Evolutionary conservation across 2,113 vertebrate genomes (phyloP).

Genomic region (Anarrhichthys ocellatus): DNA sequence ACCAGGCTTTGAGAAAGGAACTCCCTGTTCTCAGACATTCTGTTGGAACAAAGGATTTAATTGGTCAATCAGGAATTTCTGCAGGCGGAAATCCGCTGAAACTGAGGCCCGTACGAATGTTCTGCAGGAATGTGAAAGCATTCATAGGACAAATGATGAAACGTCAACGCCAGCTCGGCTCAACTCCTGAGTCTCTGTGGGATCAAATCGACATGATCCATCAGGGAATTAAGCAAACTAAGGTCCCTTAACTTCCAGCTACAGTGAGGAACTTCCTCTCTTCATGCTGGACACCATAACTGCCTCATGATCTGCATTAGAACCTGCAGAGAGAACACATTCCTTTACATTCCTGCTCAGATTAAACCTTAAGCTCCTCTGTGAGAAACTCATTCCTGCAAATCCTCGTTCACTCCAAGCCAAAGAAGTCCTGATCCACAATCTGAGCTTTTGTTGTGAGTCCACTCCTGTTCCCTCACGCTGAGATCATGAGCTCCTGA

Average conservation of each 20-base stretch:
- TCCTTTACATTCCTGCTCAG: slow-evolving; percentile 54
- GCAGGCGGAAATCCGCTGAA: too few relatives aligned
- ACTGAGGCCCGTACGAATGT: too few relatives aligned
- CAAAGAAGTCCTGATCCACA: not conserved
- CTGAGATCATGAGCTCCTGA: slow-evolving; percentile 81
- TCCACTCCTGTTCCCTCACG: slow-evolving; percentile 61
- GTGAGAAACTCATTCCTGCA: not conserved
- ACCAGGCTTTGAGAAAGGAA: too few relatives aligned
- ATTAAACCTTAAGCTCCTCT: slow-evolving; percentile 52
- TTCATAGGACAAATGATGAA: too few relatives aligned
- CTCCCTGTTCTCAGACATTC: not conserved
- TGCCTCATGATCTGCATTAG: slow-evolving; percentile 33
- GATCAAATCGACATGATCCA: not conserved
- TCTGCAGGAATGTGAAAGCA: too few relatives aligned
- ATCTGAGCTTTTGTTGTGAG: slow-evolving; percentile 43
- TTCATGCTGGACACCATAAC: slow-evolving; percentile 17
- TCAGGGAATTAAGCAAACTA: too few relatives aligned
- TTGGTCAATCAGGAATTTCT: not conserved
- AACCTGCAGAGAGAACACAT: slow-evolving; percentile 30
- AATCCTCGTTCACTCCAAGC: not conserved
- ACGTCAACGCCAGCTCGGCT: not conserved
- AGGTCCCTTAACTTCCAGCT: not conserved
- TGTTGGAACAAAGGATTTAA: not conserved
- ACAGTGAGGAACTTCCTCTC: not conserved
- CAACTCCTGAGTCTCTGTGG: not conserved